Evolutionary conservation across 2,113 vertebrate species (phyloP).

Genomic region (Scolopax mira): DNA sequence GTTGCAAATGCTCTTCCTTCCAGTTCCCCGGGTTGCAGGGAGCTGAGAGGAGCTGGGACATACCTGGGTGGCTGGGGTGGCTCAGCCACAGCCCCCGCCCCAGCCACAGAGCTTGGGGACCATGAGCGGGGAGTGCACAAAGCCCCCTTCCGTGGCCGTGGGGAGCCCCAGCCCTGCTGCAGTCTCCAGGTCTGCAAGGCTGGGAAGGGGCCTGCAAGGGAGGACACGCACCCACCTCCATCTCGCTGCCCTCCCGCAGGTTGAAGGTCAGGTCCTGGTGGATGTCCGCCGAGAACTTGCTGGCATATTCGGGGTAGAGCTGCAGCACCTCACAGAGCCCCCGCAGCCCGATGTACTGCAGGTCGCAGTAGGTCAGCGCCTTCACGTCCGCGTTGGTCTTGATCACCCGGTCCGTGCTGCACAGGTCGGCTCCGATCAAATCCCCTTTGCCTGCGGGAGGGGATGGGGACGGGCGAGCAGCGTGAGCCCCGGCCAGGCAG

Average conservation of each 20-base stretch:
- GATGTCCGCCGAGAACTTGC: conserved; percentile 86
- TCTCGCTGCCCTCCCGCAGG: conserved; percentile 86
- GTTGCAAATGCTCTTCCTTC: not conserved
- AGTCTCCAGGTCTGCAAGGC: accelerated
- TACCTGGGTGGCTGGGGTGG: not conserved
- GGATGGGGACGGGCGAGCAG: not conserved
- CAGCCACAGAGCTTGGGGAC: not conserved
- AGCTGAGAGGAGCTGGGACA: not conserved
- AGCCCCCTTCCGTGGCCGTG: accelerated
- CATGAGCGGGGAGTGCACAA: accelerated
- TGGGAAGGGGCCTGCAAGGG: not conserved
- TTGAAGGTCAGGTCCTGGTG: conserved; percentile 95
- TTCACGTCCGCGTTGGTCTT: conserved; percentile 95
- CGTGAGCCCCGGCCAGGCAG: accelerated
- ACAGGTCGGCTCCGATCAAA: conserved; percentile 90
- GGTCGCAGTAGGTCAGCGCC: conserved; percentile 94
- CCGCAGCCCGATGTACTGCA: conserved; percentile 87
- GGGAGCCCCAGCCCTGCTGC: not conserved
- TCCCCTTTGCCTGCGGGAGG: conserved; percentile 89
- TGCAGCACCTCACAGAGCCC: conserved; percentile 90
- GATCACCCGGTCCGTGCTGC: conserved; percentile 83
- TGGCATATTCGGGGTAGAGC: conserved; percentile 91
- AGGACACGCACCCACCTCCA: conserved; percentile 78
- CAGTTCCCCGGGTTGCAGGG: accelerated
- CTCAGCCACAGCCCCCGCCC: not conserved